Conservation (phyloP, 2,888 invertebrate species). For the Diaperis boleti region DNA sequence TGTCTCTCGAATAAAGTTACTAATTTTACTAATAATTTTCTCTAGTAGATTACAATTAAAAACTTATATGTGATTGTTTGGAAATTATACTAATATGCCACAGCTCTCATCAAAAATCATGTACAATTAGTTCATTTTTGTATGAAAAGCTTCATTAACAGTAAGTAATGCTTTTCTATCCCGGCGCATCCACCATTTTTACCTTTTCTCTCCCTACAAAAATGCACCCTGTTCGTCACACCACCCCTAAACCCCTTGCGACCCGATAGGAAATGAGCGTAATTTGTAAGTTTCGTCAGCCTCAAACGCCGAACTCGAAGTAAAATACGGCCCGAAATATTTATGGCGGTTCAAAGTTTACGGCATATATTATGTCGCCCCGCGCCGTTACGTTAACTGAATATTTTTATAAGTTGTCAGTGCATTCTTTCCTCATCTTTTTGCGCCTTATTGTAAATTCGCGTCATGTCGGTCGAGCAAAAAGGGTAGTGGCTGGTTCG, state of each 20-base stretch:
- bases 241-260: background rate
- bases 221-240: no score
- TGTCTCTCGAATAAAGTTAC: no score
- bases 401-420: constrained; percentile 52
- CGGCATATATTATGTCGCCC: constrained; percentile 46
- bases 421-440: constrained; percentile 52
- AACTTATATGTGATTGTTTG: no score
- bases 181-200: no score
- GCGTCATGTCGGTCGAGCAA: constrained; percentile 51
- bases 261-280: background rate
- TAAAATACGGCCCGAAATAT: constrained; percentile 44
- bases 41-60: no score
- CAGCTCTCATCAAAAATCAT: no score
- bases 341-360: constrained; percentile 47
- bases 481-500: constrained; percentile 51
- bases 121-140: no score
- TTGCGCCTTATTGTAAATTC: constrained; percentile 55
- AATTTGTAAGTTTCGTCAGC: constrained; percentile 1
- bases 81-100: no score
- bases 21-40: no score
- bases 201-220: no score
- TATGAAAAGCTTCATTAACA: no score
- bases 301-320: background rate
- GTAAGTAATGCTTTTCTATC: no score
- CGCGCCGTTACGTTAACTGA: constrained; percentile 46